Conservation (phyloP, 2,888 invertebrate genomes). For the Diadegma fenestrale region DNA sequence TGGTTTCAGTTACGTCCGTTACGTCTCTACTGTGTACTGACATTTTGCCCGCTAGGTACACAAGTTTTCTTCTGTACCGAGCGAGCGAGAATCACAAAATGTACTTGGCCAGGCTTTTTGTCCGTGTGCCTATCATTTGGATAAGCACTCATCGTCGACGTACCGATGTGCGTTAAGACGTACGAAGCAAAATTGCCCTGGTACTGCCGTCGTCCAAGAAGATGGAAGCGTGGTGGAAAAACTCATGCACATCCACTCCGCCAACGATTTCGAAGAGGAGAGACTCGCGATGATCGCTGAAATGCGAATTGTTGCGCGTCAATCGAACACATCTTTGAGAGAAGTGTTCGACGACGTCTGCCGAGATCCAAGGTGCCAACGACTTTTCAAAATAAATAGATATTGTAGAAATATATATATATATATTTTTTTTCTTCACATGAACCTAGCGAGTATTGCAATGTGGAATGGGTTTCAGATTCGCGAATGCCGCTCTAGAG, state of each 20-base stretch:
- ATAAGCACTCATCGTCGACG: not conserved
- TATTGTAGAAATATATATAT: too few species aligned
- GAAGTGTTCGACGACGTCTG: slow-evolving; percentile 26
- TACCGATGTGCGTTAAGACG: not conserved
- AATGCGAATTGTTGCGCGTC: not conserved
- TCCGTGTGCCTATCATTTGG: not conserved
- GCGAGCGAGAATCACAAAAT: too few species aligned
- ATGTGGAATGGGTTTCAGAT: not conserved
- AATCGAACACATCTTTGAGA: not conserved
- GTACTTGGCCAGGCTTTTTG: too few species aligned
- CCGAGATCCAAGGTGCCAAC: not conserved
- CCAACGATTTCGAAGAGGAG: not conserved
- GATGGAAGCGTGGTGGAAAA: not conserved
- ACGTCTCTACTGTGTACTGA: too few species aligned
- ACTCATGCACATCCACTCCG: not conserved
- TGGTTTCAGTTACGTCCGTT: too few species aligned
- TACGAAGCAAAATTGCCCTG: not conserved
- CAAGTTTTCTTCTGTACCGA: too few species aligned
- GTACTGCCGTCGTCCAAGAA: not conserved
- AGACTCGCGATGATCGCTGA: slow-evolving; percentile 5
- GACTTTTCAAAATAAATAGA: not conserved
- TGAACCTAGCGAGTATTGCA: not conserved
- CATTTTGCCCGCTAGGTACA: too few species aligned
- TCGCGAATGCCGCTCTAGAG: not conserved
- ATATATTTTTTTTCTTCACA: too few species aligned